These are phyloP conservation scores for Drosophila lacertosa DNA, from an alignment of 1,140 invertebrate genomes.

Conservation along the genomic window DNA sequence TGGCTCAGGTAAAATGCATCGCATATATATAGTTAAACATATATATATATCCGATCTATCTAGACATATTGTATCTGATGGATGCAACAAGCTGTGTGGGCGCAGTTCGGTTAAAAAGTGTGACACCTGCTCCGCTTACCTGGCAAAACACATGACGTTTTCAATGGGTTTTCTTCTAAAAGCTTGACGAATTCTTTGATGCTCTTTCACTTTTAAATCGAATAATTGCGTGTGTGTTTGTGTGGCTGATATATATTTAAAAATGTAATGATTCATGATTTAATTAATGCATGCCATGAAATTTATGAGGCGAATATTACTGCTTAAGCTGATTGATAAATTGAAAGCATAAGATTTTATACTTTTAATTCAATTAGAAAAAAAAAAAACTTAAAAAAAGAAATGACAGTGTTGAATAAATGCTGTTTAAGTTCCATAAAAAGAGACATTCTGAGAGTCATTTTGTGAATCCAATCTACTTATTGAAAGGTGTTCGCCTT, in stretches of 20 bases:
- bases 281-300: too few relatives aligned
- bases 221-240: not conserved
- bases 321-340: too few relatives aligned
- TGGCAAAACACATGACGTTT: slow-evolving; percentile 74
- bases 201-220: slow-evolving; percentile 1
- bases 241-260: not conserved
- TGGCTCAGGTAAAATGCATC: slow-evolving; percentile 87
- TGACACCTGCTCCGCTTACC: slow-evolving; percentile 32
- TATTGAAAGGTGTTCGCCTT: too few relatives aligned
- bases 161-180: slow-evolving; percentile 37
- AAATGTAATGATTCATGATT: not conserved
- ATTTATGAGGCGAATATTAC: too few relatives aligned
- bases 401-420: too few relatives aligned
- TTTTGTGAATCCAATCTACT: too few relatives aligned
- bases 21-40: too few relatives aligned
- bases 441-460: too few relatives aligned
- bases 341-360: too few relatives aligned
- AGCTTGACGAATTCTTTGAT: slow-evolving; percentile 44
- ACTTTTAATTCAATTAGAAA: too few relatives aligned
- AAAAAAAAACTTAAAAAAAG: too few relatives aligned
- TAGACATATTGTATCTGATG: slow-evolving; percentile 23
- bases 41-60: slow-evolving; percentile 7
- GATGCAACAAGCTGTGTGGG: slow-evolving; percentile 34
- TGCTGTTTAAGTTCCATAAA: too few relatives aligned
- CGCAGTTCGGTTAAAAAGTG: slow-evolving; percentile 25